Evolutionary conservation across 37 sponge, comb jelly and placozoan genomes (phyloP), one percentile per base, ranked within the genome.

Genomic region (Cladorhizidae sp.): DNA sequence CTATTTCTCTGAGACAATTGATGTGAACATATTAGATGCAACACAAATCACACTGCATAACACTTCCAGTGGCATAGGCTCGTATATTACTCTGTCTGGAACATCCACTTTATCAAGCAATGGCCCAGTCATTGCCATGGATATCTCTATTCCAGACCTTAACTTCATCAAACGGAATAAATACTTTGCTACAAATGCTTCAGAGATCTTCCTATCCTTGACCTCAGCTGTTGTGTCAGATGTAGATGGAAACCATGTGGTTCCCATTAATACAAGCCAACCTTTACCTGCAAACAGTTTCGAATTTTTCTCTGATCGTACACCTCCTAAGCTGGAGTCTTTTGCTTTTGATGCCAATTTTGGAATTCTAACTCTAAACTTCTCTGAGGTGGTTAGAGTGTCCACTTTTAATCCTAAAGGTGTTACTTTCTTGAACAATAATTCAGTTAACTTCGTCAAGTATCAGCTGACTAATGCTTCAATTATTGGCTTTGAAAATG

Each of bases 1-100:
- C 37, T 77, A 71, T 32, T 93, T 96, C 64, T 88, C 93, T 64
- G 97, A 96, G 72, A 87, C 89, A 20, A 91, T 96, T 2, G 59
- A 73, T 70, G 83, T 78, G 0, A 14, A 80, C 15, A 78, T 77
- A 21, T 65, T 96, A n/a, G 91, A 93, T 67, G 75, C 76, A 20
- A 77, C 93, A 35, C 75, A 91, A 43, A 91, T 94, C 56, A 85
- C 86, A 0, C 71, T 94, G 17, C 74, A 91, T 72, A 87, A 54
- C 57, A 57, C n/a, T 40, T 65, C 78, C 17, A 52, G 21, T 20
- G 67, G 74, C 0, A 54, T 64, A 29, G 35, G 40, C n/a, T 57
- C 35, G 25, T 40, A 77, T 50, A 50, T 80, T 32, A 42, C 70
- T 18, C 76, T 94, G 52, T 67, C 89, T 31, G 95, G 92, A 64